phyloP scores from a whole-genome alignment of 2,888 invertebrate genomes.

The Pachliopta kotzebuea region DNA sequence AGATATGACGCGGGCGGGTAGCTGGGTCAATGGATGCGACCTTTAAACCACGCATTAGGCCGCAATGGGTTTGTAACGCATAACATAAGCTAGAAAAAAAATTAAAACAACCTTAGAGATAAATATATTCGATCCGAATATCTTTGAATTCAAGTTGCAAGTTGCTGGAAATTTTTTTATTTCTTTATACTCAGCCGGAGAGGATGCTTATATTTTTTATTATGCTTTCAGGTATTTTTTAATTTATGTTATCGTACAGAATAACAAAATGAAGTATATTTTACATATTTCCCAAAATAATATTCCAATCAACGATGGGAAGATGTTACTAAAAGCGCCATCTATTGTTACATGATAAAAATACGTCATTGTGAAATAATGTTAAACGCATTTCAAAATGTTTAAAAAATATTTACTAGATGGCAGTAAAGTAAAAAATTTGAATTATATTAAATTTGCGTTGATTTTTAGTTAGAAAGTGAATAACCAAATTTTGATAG shows the following conservation, averaged over 20 bases:
- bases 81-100: neutral
- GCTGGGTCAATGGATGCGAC: constrained; percentile 17
- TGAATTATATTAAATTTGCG: neutral
- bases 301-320: neutral
- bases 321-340: neutral
- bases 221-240: too few species aligned
- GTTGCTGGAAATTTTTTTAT: too few species aligned
- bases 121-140: neutral
- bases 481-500: too few species aligned
- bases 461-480: too few species aligned
- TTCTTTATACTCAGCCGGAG: too few species aligned
- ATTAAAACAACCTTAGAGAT: neutral
- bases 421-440: neutral
- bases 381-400: too few species aligned
- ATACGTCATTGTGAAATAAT: neutral
- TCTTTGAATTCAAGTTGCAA: too few species aligned
- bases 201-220: too few species aligned
- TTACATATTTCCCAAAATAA: neutral
- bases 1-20: constrained; percentile 20
- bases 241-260: neutral
- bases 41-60: neutral
- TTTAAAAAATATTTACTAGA: neutral
- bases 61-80: neutral
- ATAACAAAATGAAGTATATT: neutral
- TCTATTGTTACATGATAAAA: neutral